Conservation (phyloP, 1,140 invertebrate genomes). For the Batillaria attramentaria region DNA sequence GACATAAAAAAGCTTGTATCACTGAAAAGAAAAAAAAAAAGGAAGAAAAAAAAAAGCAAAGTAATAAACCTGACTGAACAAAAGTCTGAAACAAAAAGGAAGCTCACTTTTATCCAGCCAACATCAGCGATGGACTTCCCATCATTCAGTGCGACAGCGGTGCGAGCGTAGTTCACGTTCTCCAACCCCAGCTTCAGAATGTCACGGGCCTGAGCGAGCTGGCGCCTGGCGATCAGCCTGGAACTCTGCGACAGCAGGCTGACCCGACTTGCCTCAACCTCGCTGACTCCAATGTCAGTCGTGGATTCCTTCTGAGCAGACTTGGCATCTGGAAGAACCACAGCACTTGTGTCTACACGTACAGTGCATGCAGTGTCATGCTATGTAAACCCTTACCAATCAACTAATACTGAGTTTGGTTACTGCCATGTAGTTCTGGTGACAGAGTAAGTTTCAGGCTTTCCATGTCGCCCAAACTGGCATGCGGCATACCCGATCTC, state of each 20-base stretch:
- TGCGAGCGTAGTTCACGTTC: conserved; percentile 65
- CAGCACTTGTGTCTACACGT: too few relatives aligned
- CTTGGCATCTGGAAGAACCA: conserved; percentile 38
- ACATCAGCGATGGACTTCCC: conserved; percentile 68
- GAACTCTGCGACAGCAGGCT: conserved; percentile 51
- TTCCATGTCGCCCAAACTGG: too few relatives aligned
- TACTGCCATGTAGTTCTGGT: too few relatives aligned
- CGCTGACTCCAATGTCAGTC: conserved; percentile 44
- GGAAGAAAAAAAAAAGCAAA: neutral
- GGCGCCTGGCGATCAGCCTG: conserved; percentile 37
- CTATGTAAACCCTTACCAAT: too few relatives aligned
- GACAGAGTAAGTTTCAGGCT: too few relatives aligned
- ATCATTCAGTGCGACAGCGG: conserved; percentile 64
- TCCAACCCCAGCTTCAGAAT: conserved; percentile 66
- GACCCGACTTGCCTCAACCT: conserved; percentile 44
- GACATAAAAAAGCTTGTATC: neutral
- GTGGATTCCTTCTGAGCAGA: conserved; percentile 54
- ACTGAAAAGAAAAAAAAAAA: neutral
- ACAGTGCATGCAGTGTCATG: too few relatives aligned
- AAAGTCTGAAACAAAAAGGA: too few relatives aligned
- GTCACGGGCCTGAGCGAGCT: conserved; percentile 54
- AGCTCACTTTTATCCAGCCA: conserved; percentile 66
- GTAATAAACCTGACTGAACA: too few relatives aligned
- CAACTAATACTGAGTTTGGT: neutral
- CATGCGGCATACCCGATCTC: too few relatives aligned